A percentile compares a stretch with the other conserved stretches of the same genome.
phyloP scores from a whole-genome alignment of 2,113 vertebrate genomes.

The Xenopus borealis region DNA sequence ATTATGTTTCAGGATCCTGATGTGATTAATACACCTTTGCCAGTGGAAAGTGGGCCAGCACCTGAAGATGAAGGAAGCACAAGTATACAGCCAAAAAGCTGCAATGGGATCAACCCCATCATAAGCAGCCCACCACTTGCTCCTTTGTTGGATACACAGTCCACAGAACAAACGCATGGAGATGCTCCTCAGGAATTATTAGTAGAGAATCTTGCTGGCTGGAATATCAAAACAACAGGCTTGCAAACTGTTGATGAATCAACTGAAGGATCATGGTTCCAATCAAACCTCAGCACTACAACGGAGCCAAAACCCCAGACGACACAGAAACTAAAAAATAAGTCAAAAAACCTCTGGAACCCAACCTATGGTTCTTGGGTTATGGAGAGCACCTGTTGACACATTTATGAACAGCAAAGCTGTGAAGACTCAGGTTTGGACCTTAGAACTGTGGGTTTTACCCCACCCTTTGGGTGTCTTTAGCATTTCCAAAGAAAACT shows the following conservation, averaged over 20 bases:
- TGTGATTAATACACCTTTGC: constrained; percentile 84
- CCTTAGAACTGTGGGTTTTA: constrained; percentile 54
- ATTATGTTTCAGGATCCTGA: constrained; percentile 75
- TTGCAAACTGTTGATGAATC: constrained; percentile 50
- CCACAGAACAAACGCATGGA: constrained; percentile 49
- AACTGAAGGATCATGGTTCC: constrained; percentile 48
- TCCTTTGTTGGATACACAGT: constrained; percentile 49
- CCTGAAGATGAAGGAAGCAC: constrained; percentile 73
- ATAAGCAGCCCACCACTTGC: constrained; percentile 61
- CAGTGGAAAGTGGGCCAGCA: constrained; percentile 70
- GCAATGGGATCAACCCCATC: constrained; percentile 69
- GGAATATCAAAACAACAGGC: constrained; percentile 61
- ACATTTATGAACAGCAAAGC: constrained; percentile 54
- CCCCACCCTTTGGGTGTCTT: constrained; percentile 57
- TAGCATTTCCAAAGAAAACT: constrained; percentile 56
- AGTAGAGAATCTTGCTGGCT: constrained; percentile 65
- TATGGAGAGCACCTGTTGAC: constrained; percentile 70
- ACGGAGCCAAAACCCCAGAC: constrained; percentile 63
- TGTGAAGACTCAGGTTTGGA: constrained; percentile 64
- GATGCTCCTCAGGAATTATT: constrained; percentile 65
- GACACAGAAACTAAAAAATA: constrained; percentile 79
- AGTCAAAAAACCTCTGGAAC: constrained; percentile 90
- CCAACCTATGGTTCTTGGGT: constrained; percentile 88
- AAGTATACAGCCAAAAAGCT: constrained; percentile 64
- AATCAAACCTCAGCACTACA: constrained; percentile 59